A percentile compares a stretch with the other conserved stretches of the same genome.
These are phyloP conservation scores for Sycophila texana DNA, from an alignment of 2,888 invertebrate species.

Conservation along the genomic window DNA sequence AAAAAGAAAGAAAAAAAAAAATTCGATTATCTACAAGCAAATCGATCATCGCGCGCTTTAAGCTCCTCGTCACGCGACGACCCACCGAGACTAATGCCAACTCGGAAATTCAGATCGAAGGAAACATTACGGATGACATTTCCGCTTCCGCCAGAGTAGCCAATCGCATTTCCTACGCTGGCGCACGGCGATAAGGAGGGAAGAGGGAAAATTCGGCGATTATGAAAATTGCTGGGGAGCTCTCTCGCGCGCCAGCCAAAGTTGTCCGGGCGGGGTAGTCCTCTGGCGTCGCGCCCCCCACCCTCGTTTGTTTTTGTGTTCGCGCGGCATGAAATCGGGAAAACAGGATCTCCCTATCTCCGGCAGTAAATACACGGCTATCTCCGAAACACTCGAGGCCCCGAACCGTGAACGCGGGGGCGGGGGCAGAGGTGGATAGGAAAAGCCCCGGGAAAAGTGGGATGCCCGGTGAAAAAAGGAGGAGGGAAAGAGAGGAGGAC, in stretches of 20 bases:
- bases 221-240: conserved; percentile 28
- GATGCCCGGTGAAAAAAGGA: not conserved
- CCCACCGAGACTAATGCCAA: too few species aligned
- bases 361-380: conserved; percentile 66
- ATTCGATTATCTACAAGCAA: too few species aligned
- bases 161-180: not conserved
- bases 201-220: conserved; percentile 12
- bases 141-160: not conserved
- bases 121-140: too few species aligned
- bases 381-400: conserved; percentile 53
- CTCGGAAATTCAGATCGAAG: too few species aligned
- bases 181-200: not conserved
- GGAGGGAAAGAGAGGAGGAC: not conserved
- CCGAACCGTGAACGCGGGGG: conserved; percentile 2
- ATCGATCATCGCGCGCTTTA: too few species aligned
- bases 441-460: conserved; percentile 8
- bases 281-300: not conserved
- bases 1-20: too few species aligned
- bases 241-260: not conserved
- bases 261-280: not conserved
- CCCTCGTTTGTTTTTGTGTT: conserved; percentile 61
- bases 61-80: too few species aligned
- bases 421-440: not conserved
- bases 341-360: conserved; percentile 63
- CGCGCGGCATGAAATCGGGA: conserved; percentile 51